Base-by-base conservation (phyloP, 2,113 vertebrate genomes). In the Lamprotornis superbus region DNA sequence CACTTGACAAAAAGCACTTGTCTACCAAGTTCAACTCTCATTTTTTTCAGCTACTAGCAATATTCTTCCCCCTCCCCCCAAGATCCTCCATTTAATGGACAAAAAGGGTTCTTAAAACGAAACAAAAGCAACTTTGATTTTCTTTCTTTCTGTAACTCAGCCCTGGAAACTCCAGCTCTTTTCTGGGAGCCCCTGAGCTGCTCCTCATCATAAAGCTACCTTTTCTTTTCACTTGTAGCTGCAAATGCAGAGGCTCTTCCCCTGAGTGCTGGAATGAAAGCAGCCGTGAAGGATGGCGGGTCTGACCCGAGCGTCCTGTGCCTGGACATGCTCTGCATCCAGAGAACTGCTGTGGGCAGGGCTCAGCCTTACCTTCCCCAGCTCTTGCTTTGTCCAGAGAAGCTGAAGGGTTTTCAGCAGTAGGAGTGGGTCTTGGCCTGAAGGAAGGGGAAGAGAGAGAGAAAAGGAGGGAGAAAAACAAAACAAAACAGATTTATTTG, bases 341-440 rank as follows among this genome's bases (percentile, higher is more conserved):
- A 28, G 56, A 95, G 24, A 85, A 44, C 63, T 61, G 70, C 90
- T 40, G 90, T 1, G 1, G 11, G 53, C 81, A 91, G 87, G 79
- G 37, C 87, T 87, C 64, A 37, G 84, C 47, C 97, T 97, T 93
- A 98, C 98, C 98, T 98, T 96, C 60, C 56, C 56, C 86, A 88
- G 95, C 68, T 98, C 86, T 15, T 47, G 92, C 15, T 90, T 89
- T 92, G 96, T 92, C 97, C 97, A 98, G 15, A 94, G 90, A 15
- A 31, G 60, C 63, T 95, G 89, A 83, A 98, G 94, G 13, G 69
- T 76, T 87, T 95, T 79, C 82, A 97, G 89, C 92, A 97, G 63
- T 4, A 61, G 53, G 13, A 89, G 56, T 7, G 84, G 79, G 67
- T 97, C 96, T 71, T 74, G 89, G 80, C 92, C 97, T 98, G 78